phyloP scores from a whole-genome alignment of 92 coral and sea anemone species.

The Bergia sp. region DNA sequence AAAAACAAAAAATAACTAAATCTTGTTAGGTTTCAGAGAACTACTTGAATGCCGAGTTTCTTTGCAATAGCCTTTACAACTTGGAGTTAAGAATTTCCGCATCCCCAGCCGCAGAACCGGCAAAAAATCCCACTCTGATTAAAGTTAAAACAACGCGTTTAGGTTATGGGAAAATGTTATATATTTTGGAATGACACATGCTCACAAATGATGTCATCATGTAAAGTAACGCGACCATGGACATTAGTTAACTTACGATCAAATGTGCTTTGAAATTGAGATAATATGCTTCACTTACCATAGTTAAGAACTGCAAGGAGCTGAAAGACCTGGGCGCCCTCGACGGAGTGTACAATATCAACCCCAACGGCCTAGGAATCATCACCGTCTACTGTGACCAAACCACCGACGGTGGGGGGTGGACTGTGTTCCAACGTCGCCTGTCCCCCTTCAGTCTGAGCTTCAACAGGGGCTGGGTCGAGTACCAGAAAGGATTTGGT shows the following conservation, averaged over 20 bases:
- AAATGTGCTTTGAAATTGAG: neutral
- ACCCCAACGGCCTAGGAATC: conserved; percentile 8
- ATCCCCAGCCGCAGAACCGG: too few relatives aligned
- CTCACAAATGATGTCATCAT: neutral
- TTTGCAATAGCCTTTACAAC: too few relatives aligned
- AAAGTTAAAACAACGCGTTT: too few relatives aligned
- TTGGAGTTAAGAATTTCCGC: too few relatives aligned
- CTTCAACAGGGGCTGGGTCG: conserved; percentile 36
- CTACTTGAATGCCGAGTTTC: too few relatives aligned
- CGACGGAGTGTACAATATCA: conserved; percentile 16
- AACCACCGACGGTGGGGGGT: conserved; percentile 30
- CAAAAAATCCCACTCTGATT: too few relatives aligned
- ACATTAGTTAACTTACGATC: neutral
- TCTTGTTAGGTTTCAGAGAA: too few relatives aligned
- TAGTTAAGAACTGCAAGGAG: conserved; percentile 23
- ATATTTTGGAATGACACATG: too few relatives aligned
- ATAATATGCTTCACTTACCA: neutral
- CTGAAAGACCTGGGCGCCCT: conserved; percentile 10
- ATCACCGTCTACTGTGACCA: conserved; percentile 39
- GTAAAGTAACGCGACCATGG: neutral
- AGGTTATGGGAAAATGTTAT: too few relatives aligned
- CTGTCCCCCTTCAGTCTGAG: conserved; percentile 21
- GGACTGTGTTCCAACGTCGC: conserved; percentile 42
- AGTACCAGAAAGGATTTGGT: conserved; percentile 38
- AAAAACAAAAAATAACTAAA: too few relatives aligned